phyloP scores from a whole-genome alignment of 2,888 invertebrate genomes.

The Piscicola geometra region DNA sequence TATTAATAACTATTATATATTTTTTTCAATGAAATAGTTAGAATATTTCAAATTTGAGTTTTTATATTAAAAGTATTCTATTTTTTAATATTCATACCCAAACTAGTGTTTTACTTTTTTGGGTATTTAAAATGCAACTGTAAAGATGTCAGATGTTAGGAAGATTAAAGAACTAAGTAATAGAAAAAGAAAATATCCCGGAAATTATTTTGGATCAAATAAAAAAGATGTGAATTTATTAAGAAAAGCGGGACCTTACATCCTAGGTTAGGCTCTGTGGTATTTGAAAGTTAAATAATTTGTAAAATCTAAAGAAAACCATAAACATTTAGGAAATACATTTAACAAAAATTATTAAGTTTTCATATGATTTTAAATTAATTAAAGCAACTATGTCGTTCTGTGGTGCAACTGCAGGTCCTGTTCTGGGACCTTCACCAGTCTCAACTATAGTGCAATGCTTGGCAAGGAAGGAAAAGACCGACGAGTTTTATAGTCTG shows the following conservation, averaged over 20 bases:
- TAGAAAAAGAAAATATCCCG: constrained; percentile 6
- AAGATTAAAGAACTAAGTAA: neutral
- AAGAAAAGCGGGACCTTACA: constrained; percentile 65
- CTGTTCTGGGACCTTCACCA: constrained; percentile 68
- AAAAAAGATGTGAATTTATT: constrained; percentile 30
- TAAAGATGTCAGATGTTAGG: neutral
- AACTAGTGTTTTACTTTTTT: no score
- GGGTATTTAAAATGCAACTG: no score
- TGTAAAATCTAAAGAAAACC: neutral
- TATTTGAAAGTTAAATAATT: no score
- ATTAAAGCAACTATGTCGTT: no score
- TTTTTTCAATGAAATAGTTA: no score
- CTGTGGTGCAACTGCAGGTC: constrained; percentile 58
- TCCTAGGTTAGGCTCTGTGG: constrained; percentile 59
- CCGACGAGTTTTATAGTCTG: constrained; percentile 68
- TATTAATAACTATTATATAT: no score
- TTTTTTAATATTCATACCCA: no score
- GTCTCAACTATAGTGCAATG: constrained; percentile 73
- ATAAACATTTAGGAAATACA: neutral
- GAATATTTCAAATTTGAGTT: no score
- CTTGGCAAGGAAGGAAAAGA: constrained; percentile 67
- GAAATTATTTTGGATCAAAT: neutral
- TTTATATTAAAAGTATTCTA: no score
- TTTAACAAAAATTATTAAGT: neutral
- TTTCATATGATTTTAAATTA: constrained; percentile 14